phyloP scores from a whole-genome alignment of 2,888 invertebrate genomes.

The Lamellibrachia columna region DNA sequence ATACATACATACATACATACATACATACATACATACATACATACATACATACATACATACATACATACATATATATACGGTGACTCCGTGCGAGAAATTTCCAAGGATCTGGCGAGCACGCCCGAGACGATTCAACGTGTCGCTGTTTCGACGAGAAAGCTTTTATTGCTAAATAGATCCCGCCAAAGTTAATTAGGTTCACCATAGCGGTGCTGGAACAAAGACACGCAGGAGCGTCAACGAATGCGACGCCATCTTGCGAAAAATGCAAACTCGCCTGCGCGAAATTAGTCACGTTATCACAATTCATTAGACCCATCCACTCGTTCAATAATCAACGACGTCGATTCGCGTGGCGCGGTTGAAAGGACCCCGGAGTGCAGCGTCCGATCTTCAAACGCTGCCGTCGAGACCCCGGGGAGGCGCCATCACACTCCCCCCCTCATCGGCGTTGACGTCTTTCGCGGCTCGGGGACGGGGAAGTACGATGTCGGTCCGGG shows the following conservation, averaged over 20 bases:
- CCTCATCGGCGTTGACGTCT: neutral
- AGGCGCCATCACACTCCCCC: neutral
- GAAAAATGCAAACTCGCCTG: neutral
- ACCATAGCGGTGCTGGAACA: neutral
- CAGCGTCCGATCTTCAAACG: neutral
- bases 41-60: neutral
- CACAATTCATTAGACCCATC: constrained; percentile 11
- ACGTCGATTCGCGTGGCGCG: neutral
- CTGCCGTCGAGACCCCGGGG: neutral
- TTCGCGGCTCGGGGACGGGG: neutral
- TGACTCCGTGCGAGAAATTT: no score
- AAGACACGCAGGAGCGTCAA: neutral
- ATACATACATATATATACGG: neutral
- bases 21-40: no score
- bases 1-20: no score
- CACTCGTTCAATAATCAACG: constrained; percentile 11
- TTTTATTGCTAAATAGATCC: constrained; percentile 5
- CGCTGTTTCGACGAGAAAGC: neutral
- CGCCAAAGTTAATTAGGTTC: neutral
- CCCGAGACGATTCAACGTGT: neutral
- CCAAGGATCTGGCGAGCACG: neutral
- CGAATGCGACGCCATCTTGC: neutral
- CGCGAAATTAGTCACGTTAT: constrained; percentile 16
- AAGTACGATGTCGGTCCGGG: neutral
- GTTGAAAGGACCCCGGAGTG: neutral